Evolutionary conservation across 2,113 vertebrate species (phyloP), one percentile per base, ranked within the genome.

Genomic region (Hoplias malabaricus): DNA sequence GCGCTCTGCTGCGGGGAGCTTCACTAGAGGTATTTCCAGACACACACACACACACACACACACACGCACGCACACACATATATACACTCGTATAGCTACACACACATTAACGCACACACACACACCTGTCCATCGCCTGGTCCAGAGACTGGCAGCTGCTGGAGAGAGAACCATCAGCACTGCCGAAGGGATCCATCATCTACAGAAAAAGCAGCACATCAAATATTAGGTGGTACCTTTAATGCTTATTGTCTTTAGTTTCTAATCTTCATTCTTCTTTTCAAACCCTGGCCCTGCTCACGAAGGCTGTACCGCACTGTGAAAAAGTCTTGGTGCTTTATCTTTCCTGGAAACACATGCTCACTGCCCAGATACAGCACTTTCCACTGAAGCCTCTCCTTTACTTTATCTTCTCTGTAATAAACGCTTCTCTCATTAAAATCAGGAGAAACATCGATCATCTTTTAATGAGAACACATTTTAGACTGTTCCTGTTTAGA

Each of bases 101-200:
- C 36, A 71, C 36, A 73, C 48, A 27, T 36, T 77, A 72, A 42
- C 36, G 62, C 2, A 82, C 1, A 0, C 46, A 42, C 50, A 71
- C 88, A 90, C 86, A 97, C 96, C 96, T 97, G 93, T 96, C 95
- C 88, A 95, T 85, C 2, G 95, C 94, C 72, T 96, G 94, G 86
- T 97, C 94, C 89, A 95, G 90, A 29, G 95, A 97, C 68, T 96
- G 95, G 83, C 96, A 97, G 90, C 95, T 96, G 87, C 94, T 95
- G 11, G 95, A 96, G 63, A 96, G 90, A 0, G 96, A 96, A 23
- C 91, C 93, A 10, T 94, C 93, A 0, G 94, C 90, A 63, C 95
- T 97, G 82, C 94, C 93, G 72, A 95, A 96, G n/a, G 94, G 91
- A 83, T 96, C 94, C 82, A 96, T 79, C 84, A 95, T 90, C 96